Conservation (phyloP, 1,140 invertebrate species). For the Diorhabda carinulata region DNA sequence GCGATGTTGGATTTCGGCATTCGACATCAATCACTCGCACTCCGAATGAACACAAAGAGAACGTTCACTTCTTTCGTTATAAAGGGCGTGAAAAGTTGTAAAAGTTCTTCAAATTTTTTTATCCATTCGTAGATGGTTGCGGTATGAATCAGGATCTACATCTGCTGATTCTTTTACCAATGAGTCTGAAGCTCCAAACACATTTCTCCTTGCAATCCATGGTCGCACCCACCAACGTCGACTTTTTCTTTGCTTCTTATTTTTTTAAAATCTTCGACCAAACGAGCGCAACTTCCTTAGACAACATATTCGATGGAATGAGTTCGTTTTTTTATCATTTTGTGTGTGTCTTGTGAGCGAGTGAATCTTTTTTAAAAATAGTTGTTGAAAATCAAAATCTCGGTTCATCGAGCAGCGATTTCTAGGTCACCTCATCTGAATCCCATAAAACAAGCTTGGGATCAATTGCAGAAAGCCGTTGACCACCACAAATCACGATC, state of each 20-base stretch:
- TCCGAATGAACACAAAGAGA: no score
- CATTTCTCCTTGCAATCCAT: slow-evolving; percentile 4
- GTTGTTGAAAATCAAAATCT: no score
- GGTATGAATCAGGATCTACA: neutral
- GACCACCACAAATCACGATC: no score
- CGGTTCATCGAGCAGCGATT: no score
- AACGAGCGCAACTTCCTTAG: neutral
- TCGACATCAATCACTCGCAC: no score
- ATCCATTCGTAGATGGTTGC: neutral
- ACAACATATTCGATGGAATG: neutral
- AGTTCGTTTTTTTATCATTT: no score
- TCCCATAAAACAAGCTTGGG: no score
- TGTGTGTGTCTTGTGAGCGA: no score
- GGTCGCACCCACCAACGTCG: neutral
- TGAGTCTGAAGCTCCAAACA: neutral
- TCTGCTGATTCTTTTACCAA: slow-evolving; percentile 2
- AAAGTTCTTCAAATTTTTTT: slow-evolving; percentile 3
- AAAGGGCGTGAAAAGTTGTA: neutral
- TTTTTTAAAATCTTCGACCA: neutral
- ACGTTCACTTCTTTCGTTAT: neutral
- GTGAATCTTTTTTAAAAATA: no score
- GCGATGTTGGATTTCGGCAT: no score
- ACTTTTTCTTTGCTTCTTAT: neutral
- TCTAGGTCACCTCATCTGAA: no score
- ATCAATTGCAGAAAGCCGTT: no score